Base-by-base conservation (phyloP, 2,797 vertebrate genomes). In the Myotis pilosus region DNA sequence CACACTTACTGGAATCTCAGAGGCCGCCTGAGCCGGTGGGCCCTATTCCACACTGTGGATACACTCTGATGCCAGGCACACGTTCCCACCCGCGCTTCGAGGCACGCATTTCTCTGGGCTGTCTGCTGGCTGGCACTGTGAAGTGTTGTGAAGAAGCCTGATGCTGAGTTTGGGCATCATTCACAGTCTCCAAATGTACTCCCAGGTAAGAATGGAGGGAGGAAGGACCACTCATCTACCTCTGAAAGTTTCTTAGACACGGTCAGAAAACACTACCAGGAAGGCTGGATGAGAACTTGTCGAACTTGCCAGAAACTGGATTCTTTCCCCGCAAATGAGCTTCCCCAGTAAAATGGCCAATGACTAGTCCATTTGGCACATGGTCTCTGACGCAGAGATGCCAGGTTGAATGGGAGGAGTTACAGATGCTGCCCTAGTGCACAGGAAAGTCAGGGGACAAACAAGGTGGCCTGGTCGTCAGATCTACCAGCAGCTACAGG, bases 201-300 rank as follows among this genome's bases (percentile, higher is more conserved):
- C 66, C 81, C 19, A 75, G 55, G 4, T 15, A 44, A 79, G 22
- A 53, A 57, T 2, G 74, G 55, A 30, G 25, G 23, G 8, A 30
- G 25, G n/a, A 44, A 49, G 28, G 23, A 17, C 16, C 68, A 19
- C 12, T 19, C 9, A 7, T 1, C 57, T 8, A 20, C 10, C 44
- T 74, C 78, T 25, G 22, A 53, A 80, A 20, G 60, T 62, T 36
- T 62, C 66, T 62, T 49, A 4, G 64, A 88, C 30, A 8, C 2
- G 22, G 28, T 60, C 71, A 68, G 76, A n/a, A 92, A 71, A 84
- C 69, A 78, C 16, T 30, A 47, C 60, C 60, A 82, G 36, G 38
- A 85, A 89, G 23, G n/a, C 1, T 44, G 49, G 30, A 25, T 41
- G n/a, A 92, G 62, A 76, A 64, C 47, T 36, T 91, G 55, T 47